Evolutionary conservation across 2,888 invertebrate genomes (phyloP), one percentile per base, ranked within the genome.

Genomic region (Platycheirus albimanus): DNA sequence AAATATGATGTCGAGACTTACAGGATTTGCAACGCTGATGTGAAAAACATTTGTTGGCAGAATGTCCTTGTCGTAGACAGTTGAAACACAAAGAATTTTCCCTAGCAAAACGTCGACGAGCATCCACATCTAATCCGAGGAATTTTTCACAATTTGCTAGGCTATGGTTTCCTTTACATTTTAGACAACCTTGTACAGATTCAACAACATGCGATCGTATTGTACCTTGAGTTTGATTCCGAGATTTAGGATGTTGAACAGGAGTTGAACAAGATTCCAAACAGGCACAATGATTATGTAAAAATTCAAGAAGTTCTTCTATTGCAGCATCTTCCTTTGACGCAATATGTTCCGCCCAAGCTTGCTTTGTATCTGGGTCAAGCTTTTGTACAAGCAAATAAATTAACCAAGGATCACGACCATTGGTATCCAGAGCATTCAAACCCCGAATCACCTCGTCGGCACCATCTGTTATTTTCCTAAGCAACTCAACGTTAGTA

Each of bases 401-500:
- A 52, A 52, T 33, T 10, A 74, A 54, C 4, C 69, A 36, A 70
- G n/a, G 70, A 4, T n/a, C n/a, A n/a, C n/a, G n/a, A n/a, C n/a
- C n/a, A n/a, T n/a, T n/a, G n/a, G n/a, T n/a, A n/a, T n/a, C n/a
- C n/a, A n/a, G n/a, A n/a, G n/a, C n/a, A n/a, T n/a, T n/a, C n/a
- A n/a, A n/a, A n/a, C n/a, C n/a, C n/a, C n/a, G n/a, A n/a, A n/a
- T n/a, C n/a, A n/a, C n/a, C n/a, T n/a, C n/a, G n/a, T n/a, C n/a
- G n/a, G 80, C 77, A 36, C 72, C 66, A 36, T 85, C 77, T 0
- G 74, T 41, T 3, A 77, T 70, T 54, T 77, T 70, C 0, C 78
- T 52, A 2, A 85, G 30, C 6, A 45, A 11, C 3, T 5, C 0
- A 24, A 49, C 72, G 24, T 77, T 72, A 7, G 15, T 11, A 15